Percentiles rank a stretch among this genome's conserved stretches.
These are phyloP conservation scores for Synanthedon vespiformis DNA, from an alignment of 2,888 invertebrate genomes.

Conservation along the genomic window DNA sequence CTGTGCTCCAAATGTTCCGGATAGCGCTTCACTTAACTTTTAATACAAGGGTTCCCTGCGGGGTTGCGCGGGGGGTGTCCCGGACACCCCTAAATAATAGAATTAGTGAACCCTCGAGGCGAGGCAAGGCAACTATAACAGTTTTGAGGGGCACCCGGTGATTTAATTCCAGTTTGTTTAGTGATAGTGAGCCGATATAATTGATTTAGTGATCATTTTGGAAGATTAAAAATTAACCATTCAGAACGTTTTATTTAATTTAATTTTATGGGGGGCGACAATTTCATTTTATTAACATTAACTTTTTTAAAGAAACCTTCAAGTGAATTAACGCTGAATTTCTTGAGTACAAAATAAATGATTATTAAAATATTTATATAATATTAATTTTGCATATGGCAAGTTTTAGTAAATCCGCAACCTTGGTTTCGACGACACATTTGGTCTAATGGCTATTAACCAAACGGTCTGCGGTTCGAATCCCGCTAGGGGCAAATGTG, in stretches of 20 bases:
- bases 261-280: too few relatives aligned
- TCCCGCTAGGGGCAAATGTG: too few relatives aligned
- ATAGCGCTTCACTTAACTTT: constrained; percentile 9
- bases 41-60: constrained; percentile 7
- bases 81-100: constrained; percentile 18
- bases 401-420: too few relatives aligned
- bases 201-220: constrained; percentile 18
- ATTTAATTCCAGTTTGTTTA: constrained; percentile 40
- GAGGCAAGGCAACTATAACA: constrained; percentile 7
- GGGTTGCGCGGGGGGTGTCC: constrained; percentile 12
- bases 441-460: too few relatives aligned
- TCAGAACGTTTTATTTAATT: constrained; percentile 3
- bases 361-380: too few relatives aligned
- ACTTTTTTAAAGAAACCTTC: too few relatives aligned
- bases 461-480: too few relatives aligned
- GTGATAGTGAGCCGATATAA: constrained; percentile 16
- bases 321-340: too few relatives aligned
- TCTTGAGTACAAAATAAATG: too few relatives aligned
- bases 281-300: too few relatives aligned
- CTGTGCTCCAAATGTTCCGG: constrained; percentile 10
- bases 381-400: too few relatives aligned
- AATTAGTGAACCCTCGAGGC: constrained; percentile 27
- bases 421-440: too few relatives aligned
- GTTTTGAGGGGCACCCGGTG: constrained; percentile 17
- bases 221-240: constrained; percentile 19